Evolutionary conservation across 2,888 invertebrate species (phyloP), one percentile per base, ranked within the genome.

Genomic region (Agrypnus murinus): DNA sequence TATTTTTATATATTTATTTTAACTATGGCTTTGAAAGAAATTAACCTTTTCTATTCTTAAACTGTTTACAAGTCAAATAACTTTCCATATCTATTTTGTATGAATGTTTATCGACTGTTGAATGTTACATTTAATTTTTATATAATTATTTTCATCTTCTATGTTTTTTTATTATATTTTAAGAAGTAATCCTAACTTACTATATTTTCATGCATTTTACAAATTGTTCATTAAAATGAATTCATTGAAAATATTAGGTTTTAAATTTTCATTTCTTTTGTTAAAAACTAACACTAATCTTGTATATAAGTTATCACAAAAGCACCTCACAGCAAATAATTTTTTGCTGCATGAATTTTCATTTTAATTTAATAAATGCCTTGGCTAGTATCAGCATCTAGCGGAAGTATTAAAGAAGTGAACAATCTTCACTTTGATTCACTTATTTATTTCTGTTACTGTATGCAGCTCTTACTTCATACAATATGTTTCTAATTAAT

Each of bases 401-500:
- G 76, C 75, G 76, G 74, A 76, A 76, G 75, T 69, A 38, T 68
- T 60, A 69, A 73, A 53, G 65, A 73, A 73, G 65, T 71, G 69
- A 71, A 53, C 63, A 65, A 64, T 64, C 58, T 74, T 72, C 74
- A 72, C 72, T 72, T 70, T 66, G 59, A 71, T 69, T 73, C 72
- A 73, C 74, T 59, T 70, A 38, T 66, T 75, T 73, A 68, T 74
- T 73, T 73, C 73, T 78, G 74, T 76, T 76, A 74, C 74, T 77
- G 75, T 77, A 77, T 75, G 78, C 77, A 78, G 77, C 77, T 77
- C 77, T 78, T 77, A 76, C 73, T 76, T 76, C 74, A 74, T 74
- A 69, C 60, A 55, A 73, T 72, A 69, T 73, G 69, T 74, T 75
- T 73, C 74, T 74, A 74, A 74, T 73, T 67, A 75, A 73, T 75